Evolutionary conservation across 2,888 invertebrate species (phyloP).

Genomic region (Pammene aurita): DNA sequence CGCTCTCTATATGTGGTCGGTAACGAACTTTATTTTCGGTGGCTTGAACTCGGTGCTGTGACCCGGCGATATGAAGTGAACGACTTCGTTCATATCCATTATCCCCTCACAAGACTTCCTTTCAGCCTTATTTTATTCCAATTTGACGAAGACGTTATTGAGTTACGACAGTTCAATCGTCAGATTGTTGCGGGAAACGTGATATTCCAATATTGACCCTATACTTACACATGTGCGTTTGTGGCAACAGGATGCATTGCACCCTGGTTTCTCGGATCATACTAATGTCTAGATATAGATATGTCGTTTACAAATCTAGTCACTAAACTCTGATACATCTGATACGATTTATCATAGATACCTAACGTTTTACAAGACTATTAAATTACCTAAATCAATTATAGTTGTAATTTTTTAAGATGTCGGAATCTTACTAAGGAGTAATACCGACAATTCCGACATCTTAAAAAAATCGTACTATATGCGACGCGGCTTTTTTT

Average conservation of each 20-base stretch:
- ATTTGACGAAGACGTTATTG: constrained; percentile 34
- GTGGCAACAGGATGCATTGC: not conserved
- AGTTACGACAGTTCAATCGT: constrained; percentile 39
- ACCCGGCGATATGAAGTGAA: constrained; percentile 68
- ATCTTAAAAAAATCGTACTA: too few species aligned
- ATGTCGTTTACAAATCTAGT: too few species aligned
- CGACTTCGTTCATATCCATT: constrained; percentile 77
- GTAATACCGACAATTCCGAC: too few species aligned
- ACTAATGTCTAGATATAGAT: not conserved
- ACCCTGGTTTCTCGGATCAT: not conserved
- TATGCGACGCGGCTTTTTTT: too few species aligned
- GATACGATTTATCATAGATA: too few species aligned
- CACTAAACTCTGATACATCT: too few species aligned
- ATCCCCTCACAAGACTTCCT: constrained; percentile 74
- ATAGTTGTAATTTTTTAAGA: too few species aligned
- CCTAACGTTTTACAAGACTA: too few species aligned
- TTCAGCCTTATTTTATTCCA: constrained; percentile 51
- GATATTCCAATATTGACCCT: constrained; percentile 23
- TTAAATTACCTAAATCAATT: too few species aligned
- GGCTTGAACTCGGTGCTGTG: constrained; percentile 59
- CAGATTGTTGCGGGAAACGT: constrained; percentile 33
- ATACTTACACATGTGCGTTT: not conserved
- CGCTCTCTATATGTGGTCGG: not conserved
- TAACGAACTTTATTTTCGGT: constrained; percentile 39
- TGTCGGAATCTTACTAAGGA: too few species aligned